phyloP scores from a whole-genome alignment of 2,888 invertebrate species.

The Heliothis peltigera region DNA sequence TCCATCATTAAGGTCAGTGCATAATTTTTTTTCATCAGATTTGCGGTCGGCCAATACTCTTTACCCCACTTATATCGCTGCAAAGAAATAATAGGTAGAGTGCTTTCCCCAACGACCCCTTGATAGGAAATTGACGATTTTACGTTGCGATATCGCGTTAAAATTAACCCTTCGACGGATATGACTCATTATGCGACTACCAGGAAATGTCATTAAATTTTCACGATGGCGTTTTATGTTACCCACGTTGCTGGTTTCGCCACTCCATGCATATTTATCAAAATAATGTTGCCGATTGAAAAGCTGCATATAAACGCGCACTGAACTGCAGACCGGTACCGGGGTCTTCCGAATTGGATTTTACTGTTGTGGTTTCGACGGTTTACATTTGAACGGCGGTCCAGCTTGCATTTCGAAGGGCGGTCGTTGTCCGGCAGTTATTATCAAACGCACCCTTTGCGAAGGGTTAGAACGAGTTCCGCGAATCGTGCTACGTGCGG shows the following conservation, averaged over 20 bases:
- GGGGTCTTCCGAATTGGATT: constrained; percentile 78
- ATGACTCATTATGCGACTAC: constrained; percentile 88
- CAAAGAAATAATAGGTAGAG: constrained; percentile 62
- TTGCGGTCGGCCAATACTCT: constrained; percentile 35
- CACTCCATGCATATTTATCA: constrained; percentile 89
- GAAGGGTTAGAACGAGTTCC: constrained; percentile 83
- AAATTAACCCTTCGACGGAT: constrained; percentile 88
- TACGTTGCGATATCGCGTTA: constrained; percentile 81
- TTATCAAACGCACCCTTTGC: constrained; percentile 84
- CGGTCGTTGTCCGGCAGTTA: constrained; percentile 83
- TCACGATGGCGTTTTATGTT: constrained; percentile 88
- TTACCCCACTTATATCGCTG: constrained; percentile 54
- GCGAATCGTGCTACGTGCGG: constrained; percentile 75
- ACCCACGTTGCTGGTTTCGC: constrained; percentile 84
- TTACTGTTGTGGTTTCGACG: constrained; percentile 82
- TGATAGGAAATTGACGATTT: constrained; percentile 81
- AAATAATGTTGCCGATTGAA: constrained; percentile 89
- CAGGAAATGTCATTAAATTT: constrained; percentile 89
- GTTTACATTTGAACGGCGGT: constrained; percentile 81
- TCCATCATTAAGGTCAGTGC: constrained; percentile 39
- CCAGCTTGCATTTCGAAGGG: constrained; percentile 77
- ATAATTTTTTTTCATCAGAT: constrained; percentile 43
- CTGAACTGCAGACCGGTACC: constrained; percentile 78
- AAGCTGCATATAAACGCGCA: constrained; percentile 89
- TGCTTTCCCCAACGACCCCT: constrained; percentile 62